phyloP scores from a whole-genome alignment of 2,797 vertebrate species.

The Huso huso region DNA sequence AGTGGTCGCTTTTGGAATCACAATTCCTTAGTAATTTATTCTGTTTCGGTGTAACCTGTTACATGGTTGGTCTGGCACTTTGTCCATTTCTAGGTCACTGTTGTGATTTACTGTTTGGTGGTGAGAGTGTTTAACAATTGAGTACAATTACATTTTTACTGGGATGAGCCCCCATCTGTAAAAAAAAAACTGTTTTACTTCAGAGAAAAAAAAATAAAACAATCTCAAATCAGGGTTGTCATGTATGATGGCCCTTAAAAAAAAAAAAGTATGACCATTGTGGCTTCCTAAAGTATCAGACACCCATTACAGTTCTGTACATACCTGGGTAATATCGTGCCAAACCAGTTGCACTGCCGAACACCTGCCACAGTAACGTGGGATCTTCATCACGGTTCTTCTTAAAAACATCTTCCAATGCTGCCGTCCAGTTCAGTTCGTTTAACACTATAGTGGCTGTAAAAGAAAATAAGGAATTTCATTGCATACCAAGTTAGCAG shows the following conservation, averaged over 20 bases:
- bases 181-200: not conserved
- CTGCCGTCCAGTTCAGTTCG: conserved; percentile 69
- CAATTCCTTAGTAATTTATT: too few relatives aligned
- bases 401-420: conserved; percentile 65
- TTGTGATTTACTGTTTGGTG: not conserved
- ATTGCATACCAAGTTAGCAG: too few relatives aligned
- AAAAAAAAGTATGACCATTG: too few relatives aligned
- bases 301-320: not conserved
- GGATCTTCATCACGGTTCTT: conserved; percentile 63
- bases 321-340: conserved; percentile 56
- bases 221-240: not conserved
- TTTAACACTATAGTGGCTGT: conserved; percentile 66
- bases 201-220: not conserved
- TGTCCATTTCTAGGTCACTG: too few relatives aligned
- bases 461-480: not conserved
- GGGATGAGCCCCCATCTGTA: not conserved
- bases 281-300: not conserved
- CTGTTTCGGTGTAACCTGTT: too few relatives aligned
- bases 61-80: too few relatives aligned
- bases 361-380: conserved; percentile 66
- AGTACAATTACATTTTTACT: not conserved
- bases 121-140: not conserved
- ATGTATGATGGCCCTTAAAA: too few relatives aligned
- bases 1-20: too few relatives aligned
- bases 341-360: conserved; percentile 66